Conservation (phyloP, 2,113 vertebrate species). For the Pelecanus crispus region DNA sequence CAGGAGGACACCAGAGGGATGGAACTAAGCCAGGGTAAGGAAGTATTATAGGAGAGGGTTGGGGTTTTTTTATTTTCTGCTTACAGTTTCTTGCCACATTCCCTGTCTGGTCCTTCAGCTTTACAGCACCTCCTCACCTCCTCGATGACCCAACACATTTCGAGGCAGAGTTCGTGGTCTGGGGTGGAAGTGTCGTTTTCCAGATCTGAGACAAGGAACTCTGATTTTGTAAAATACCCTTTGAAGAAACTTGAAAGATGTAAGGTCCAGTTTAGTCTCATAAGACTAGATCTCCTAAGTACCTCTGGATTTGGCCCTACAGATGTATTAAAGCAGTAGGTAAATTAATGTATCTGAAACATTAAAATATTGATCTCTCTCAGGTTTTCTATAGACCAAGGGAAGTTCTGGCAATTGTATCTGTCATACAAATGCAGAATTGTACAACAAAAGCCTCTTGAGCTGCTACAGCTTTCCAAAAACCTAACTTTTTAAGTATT, state of each 20-base stretch:
- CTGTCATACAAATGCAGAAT: not conserved
- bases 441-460: not conserved
- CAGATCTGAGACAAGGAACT: not conserved
- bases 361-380: not conserved
- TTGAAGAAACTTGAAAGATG: not conserved
- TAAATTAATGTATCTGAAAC: not conserved
- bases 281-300: not conserved
- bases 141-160: rapidly evolving
- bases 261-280: not conserved
- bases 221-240: not conserved
- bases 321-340: not conserved
- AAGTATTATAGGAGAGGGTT: not conserved
- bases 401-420: not conserved
- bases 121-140: not conserved
- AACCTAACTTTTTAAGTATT: not conserved
- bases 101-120: not conserved
- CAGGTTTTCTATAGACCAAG: not conserved
- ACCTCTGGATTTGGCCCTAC: not conserved
- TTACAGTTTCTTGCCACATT: not conserved
- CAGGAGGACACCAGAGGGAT: not conserved
- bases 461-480: not conserved
- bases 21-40: not conserved
- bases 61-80: not conserved
- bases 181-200: not conserved
- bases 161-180: not conserved